These are phyloP conservation scores for Stratiomys singularior DNA, from an alignment of 2,888 invertebrate genomes.

Conservation along the genomic window DNA sequence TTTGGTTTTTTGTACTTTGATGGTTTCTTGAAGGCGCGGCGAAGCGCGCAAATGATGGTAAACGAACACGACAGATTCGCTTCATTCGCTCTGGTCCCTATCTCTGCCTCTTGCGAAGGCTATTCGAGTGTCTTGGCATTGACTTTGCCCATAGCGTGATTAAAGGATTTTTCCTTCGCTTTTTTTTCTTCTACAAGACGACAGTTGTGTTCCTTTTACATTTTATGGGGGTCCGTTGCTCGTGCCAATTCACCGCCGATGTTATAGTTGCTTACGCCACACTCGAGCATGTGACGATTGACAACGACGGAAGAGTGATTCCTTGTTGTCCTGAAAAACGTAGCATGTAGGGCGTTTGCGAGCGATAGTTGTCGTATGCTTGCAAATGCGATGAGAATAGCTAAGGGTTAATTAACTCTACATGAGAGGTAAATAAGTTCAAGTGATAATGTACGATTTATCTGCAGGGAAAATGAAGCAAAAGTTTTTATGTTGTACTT, in stretches of 20 bases:
- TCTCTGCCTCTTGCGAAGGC: constrained; percentile 1
- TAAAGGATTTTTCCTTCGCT: constrained; percentile 24
- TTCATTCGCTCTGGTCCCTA: constrained; percentile 10
- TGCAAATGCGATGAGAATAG: constrained; percentile 18
- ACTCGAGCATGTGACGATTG: constrained; percentile 16
- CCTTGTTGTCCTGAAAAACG: neutral
- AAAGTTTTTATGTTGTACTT: constrained; percentile 2
- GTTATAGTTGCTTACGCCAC: neutral
- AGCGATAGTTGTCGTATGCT: neutral
- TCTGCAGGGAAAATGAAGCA: neutral
- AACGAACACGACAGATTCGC: constrained; percentile 21
- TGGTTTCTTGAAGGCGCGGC: constrained; percentile 34
- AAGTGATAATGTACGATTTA: constrained; percentile 39
- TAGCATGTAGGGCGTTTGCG: neutral
- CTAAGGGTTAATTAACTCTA: constrained; percentile 24
- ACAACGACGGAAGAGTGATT: constrained; percentile 9
- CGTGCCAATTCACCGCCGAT: neutral
- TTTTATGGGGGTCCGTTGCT: neutral
- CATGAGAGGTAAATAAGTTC: constrained; percentile 34
- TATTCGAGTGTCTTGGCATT: constrained; percentile 25
- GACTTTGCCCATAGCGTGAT: constrained; percentile 23
- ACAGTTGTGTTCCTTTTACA: neutral
- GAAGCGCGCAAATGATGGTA: constrained; percentile 29
- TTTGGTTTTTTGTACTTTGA: constrained; percentile 42
- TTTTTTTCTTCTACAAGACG: neutral